These are phyloP conservation scores for Alectoris magna DNA, from an alignment of 2,797 vertebrate genomes.

Conservation along the genomic window DNA sequence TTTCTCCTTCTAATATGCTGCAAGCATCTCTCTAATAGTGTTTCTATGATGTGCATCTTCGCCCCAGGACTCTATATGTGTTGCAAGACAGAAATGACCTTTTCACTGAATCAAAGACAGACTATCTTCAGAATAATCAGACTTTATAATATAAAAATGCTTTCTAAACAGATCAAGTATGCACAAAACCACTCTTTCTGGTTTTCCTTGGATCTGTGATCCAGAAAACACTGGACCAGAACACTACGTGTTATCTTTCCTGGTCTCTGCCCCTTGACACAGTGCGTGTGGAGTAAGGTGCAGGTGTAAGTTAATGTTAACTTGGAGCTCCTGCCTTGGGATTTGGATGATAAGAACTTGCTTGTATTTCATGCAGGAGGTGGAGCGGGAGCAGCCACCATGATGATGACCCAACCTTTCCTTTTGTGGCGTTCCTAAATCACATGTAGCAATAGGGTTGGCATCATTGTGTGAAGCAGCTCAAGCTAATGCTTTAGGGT, in stretches of 20 bases:
- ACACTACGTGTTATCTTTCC: background rate
- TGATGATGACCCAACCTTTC: rapidly evolving
- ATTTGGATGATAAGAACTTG: rapidly evolving
- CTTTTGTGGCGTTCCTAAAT: background rate
- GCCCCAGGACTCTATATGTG: background rate
- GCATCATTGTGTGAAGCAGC: background rate
- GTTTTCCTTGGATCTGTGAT: too few species aligned
- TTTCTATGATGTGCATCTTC: background rate
- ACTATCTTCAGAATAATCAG: background rate
- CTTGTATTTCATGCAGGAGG: background rate
- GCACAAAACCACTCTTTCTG: background rate
- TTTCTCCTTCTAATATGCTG: background rate
- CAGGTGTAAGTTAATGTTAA: background rate
- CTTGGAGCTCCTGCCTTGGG: background rate
- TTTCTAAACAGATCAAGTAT: background rate
- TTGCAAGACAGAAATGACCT: background rate
- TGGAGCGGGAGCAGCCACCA: background rate
- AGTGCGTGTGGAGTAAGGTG: rapidly evolving
- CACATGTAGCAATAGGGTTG: background rate
- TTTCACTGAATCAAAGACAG: background rate
- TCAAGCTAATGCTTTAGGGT: background rate
- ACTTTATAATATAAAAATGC: background rate
- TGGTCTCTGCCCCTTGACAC: background rate
- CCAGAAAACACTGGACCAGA: too few species aligned
- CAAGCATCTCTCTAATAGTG: background rate